phyloP scores from a whole-genome alignment of 2,113 vertebrate genomes.

The Elephas maximus region DNA sequence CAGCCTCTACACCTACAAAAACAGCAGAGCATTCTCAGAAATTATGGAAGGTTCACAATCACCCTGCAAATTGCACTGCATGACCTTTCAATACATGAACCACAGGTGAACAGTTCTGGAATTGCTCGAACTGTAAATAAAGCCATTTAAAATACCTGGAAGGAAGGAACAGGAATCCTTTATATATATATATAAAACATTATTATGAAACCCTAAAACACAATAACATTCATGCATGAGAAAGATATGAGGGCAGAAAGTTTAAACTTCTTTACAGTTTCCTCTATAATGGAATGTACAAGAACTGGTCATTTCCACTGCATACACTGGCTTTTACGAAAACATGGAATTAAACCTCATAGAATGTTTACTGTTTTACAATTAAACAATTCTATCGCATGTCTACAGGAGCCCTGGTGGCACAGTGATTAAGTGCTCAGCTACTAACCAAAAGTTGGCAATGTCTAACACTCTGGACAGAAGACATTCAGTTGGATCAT shows the following conservation, averaged over 20 bases:
- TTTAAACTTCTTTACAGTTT: neutral
- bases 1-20: too few relatives aligned
- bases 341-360: neutral
- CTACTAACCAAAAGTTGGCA: too few relatives aligned
- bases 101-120: neutral
- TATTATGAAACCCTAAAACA: neutral
- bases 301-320: neutral
- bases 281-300: neutral
- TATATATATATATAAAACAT: neutral
- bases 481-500: neutral
- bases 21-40: slow-evolving; percentile 30
- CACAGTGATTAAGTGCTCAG: too few relatives aligned
- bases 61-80: neutral
- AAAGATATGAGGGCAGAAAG: neutral
- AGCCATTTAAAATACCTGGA: slow-evolving; percentile 15
- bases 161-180: neutral
- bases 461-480: neutral
- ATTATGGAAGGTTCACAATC: neutral
- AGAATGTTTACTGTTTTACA: neutral
- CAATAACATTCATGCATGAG: neutral
- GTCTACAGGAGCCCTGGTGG: too few relatives aligned
- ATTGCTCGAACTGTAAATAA: slow-evolving; percentile 18
- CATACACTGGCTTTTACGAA: neutral
- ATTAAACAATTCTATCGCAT: neutral
- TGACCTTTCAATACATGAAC: neutral